Conservation (phyloP, 2,113 vertebrate genomes). For the Heterocephalus glaber region DNA sequence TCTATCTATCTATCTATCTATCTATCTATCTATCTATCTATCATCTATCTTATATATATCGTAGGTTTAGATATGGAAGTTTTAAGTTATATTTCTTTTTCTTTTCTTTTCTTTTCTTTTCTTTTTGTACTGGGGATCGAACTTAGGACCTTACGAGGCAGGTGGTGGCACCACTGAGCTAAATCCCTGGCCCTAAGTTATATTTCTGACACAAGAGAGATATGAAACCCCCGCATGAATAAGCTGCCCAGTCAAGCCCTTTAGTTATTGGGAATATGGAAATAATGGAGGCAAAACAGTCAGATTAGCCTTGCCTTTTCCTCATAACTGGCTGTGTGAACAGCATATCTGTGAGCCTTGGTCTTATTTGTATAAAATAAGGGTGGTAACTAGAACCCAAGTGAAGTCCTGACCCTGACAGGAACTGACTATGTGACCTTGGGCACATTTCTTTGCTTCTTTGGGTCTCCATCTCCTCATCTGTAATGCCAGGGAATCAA, state of each 20-base stretch:
- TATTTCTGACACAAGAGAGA: conserved; percentile 18
- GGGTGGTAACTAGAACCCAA: background rate
- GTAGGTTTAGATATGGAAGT: background rate
- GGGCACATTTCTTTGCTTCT: background rate
- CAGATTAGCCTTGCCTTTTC: background rate
- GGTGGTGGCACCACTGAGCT: too few species aligned
- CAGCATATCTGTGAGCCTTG: background rate
- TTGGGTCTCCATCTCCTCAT: background rate
- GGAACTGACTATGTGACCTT: background rate
- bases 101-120: too few species aligned
- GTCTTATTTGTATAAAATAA: conserved; percentile 33
- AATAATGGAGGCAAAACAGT: background rate
- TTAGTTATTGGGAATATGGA: background rate
- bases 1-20: too few species aligned
- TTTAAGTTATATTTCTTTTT: background rate
- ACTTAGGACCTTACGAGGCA: too few species aligned
- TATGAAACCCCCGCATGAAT: background rate
- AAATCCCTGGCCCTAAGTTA: too few species aligned
- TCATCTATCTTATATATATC: too few species aligned
- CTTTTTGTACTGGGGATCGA: too few species aligned
- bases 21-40: too few species aligned
- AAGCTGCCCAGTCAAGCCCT: background rate
- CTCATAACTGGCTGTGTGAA: background rate
- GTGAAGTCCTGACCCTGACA: background rate
- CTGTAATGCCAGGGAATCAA: background rate